Evolutionary conservation across 2,113 vertebrate genomes (phyloP), one percentile per base, ranked within the genome.

Genomic region (Hypomesus transpacificus): DNA sequence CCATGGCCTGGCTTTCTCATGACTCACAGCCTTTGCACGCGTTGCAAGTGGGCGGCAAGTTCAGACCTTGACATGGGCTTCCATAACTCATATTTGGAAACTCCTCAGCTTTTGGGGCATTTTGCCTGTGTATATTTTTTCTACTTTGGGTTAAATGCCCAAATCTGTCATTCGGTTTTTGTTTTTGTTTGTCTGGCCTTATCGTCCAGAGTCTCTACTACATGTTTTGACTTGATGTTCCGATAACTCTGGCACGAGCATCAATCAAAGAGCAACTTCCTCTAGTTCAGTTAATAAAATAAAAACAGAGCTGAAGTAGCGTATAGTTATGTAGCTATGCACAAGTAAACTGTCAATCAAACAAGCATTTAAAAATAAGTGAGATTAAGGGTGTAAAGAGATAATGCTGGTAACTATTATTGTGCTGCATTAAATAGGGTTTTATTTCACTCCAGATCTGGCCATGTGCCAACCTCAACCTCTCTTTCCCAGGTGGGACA

Each of bases 401-500:
- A 78, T 80, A 76, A 80, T 22, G 46, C 21, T 60, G 26, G 54
- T 69, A 28, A 67, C 31, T 20, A 71, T 63, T 18, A 68, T 70
- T 60, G 11, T 34, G 64, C 51, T 71, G 24, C 11, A 61, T 0
- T 68, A n/a, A 64, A 53, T 56, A 60, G 50, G 26, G 2, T 68
- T 74, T 60, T 59, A 21, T 59, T 65, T 67, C 28, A 69, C 54
- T 68, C 24, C 24, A 26, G 9, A 5, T 75, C 79, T 83, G 71
- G 79, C 18, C 18, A 61, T 18, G 34, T 75, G 60, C 77, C 70
- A 75, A 57, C 71, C 71, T 79, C 74, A 77, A 70, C 50, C 73
- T 80, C 76, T 53, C 16, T 70, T 85, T 84, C 79, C 73, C 70
- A 81, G 61, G 79, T 75, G 62, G 70, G 73, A 54, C 66, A 39